Base-by-base conservation (phyloP, 2,113 vertebrate genomes). In the Heterotilapia buettikoferi region DNA sequence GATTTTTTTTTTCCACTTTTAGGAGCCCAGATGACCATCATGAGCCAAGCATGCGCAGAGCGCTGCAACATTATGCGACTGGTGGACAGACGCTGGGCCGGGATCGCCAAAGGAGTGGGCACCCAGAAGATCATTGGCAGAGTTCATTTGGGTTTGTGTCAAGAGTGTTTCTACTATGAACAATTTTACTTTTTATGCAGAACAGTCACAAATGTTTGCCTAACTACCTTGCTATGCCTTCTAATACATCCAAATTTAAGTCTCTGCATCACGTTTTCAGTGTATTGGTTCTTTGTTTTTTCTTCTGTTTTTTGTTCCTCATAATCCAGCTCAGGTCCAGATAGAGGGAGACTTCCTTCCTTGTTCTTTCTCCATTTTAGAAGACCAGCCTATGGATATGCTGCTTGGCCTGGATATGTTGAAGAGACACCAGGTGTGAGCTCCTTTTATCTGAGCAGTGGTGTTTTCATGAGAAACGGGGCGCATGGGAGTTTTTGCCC, bases 321-420 rank as follows among this genome's bases (percentile, higher is more conserved):
- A 52, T 52, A 76, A 76, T 97, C 31, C 92, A 99, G 99, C 98
- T 97, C 98, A 99, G 97, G 98, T 99, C 88, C 98, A 99, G 90
- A 99, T 99, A 1, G 99, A 99, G 95, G 98, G 98, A 1, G 98
- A 99, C 92, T 99, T 99, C 94, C 96, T 99, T 90, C 98, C 99
- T 0, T 99, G 98, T 86, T 99, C 99, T 63, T 99, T 99, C 96
- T 99, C 98, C 6, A 98, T 99, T 93, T 96, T 99, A 56, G 99
- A 99, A 93, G 99, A 99, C 85, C 99, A 99, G 96, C 99, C 99
- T 16, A 99, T 99, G 99, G 99, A 99, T 94, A 99, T 99, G 98
- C 97, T 99, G 45, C 97, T 99, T 24, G 99, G 99, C 45, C 96
- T 99, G 91, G 99, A 99, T 93, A 99, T 99, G 99, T 96, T 99